Conservation (phyloP, 2,113 vertebrate genomes). For the Athene cunicularia region DNA sequence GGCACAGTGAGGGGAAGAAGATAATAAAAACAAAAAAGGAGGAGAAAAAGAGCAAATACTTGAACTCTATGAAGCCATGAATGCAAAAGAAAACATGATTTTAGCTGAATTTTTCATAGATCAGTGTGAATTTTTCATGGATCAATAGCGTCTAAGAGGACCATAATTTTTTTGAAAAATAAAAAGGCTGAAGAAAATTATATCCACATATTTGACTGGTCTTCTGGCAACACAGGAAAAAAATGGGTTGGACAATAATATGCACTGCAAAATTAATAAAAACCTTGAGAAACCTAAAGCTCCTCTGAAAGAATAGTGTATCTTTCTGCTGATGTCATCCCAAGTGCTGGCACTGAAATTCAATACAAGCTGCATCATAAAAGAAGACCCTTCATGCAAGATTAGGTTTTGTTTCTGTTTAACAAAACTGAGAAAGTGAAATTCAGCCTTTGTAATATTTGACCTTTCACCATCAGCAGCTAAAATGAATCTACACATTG, state of each 20-base stretch:
- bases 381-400: neutral
- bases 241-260: neutral
- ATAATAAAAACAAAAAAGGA: neutral
- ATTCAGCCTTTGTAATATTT: neutral
- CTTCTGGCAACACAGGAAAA: neutral
- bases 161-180: neutral
- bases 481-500: neutral
- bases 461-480: accelerated
- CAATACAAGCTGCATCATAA: neutral
- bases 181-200: neutral
- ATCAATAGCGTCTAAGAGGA: neutral
- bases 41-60: accelerated
- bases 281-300: neutral
- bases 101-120: neutral
- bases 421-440: neutral
- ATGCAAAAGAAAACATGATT: neutral
- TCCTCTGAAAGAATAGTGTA: neutral
- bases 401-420: neutral
- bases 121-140: neutral
- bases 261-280: neutral
- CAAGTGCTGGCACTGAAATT: neutral
- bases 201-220: neutral
- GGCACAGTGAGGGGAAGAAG: no score
- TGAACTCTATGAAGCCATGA: neutral
- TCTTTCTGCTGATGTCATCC: neutral